Evolutionary conservation across 2,888 invertebrate species (phyloP).

Genomic region (Timema podura): DNA sequence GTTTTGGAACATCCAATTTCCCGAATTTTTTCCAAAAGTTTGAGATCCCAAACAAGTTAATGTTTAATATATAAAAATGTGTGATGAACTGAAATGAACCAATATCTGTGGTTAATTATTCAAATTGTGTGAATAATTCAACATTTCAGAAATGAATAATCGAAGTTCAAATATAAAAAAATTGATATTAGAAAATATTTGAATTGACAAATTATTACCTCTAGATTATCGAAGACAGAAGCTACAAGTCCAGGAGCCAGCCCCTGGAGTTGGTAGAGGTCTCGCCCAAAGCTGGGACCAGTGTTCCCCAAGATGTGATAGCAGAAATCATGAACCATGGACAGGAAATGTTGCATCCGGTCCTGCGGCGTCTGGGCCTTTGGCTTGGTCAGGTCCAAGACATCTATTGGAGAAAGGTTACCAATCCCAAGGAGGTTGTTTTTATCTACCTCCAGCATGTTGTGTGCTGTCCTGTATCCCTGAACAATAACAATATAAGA

Average conservation of each 20-base stretch:
- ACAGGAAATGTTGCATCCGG: constrained; percentile 80
- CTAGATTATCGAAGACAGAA: constrained; percentile 66
- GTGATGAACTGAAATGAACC: no score
- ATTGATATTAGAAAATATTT: no score
- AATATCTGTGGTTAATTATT: not conserved
- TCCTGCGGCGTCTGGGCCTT: constrained; percentile 57
- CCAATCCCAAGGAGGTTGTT: constrained; percentile 66
- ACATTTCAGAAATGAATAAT: constrained; percentile 32
- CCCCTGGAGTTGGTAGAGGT: constrained; percentile 75
- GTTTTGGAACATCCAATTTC: no score
- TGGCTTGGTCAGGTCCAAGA: constrained; percentile 38
- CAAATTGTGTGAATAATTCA: not conserved
- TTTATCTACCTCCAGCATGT: constrained; percentile 71
- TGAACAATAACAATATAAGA: constrained; percentile 35
- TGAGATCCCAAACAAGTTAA: no score
- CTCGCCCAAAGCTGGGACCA: constrained; percentile 75
- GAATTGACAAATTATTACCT: constrained; percentile 44
- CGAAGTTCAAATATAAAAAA: constrained; percentile 36
- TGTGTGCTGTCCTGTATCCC: constrained; percentile 65
- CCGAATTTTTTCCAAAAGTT: no score
- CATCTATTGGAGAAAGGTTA: constrained; percentile 26
- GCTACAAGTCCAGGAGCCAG: constrained; percentile 69
- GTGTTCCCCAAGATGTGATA: constrained; percentile 76
- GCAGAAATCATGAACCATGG: constrained; percentile 74
- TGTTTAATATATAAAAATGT: no score